phyloP scores from a whole-genome alignment of 2,113 vertebrate genomes.

The Ranitomeya variabilis region DNA sequence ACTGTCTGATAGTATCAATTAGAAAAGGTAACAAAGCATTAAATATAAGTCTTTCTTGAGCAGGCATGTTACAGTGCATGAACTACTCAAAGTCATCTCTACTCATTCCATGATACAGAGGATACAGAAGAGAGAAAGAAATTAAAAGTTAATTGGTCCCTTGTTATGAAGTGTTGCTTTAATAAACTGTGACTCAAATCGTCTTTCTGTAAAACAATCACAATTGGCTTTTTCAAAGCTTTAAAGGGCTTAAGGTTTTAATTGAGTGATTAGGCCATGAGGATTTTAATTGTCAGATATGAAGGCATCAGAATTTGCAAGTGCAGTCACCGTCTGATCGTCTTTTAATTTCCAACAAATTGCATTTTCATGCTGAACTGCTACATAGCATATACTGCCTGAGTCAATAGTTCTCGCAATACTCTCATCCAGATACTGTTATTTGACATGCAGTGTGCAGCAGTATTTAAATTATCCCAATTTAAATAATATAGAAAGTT shows the following conservation, averaged over 20 bases:
- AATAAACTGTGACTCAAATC: constrained; percentile 33
- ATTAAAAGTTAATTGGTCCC: constrained; percentile 49
- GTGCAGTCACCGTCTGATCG: constrained; percentile 10
- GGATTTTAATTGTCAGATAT: constrained; percentile 51
- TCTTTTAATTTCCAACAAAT: constrained; percentile 33
- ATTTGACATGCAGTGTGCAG: background rate
- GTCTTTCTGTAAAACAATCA: constrained; percentile 32
- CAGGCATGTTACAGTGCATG: constrained; percentile 2
- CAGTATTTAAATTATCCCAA: background rate
- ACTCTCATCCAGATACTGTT: background rate
- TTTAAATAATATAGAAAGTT: no score
- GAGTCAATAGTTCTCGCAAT: background rate
- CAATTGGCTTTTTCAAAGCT: constrained; percentile 25
- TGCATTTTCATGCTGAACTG: constrained; percentile 15
- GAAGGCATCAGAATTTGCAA: constrained; percentile 27
- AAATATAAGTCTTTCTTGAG: constrained; percentile 12
- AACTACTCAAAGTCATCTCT: constrained; percentile 9
- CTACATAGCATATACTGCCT: constrained; percentile 2
- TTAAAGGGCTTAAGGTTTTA: constrained; percentile 25
- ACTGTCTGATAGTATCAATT: background rate
- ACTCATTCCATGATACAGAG: constrained; percentile 18
- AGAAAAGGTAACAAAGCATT: constrained; percentile 13
- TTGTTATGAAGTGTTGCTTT: constrained; percentile 51
- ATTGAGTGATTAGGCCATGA: constrained; percentile 45
- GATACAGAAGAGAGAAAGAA: constrained; percentile 34